Base-by-base conservation (phyloP, 37 sponge, comb jelly and placozoan species). In the Haliclona indistincta region DNA sequence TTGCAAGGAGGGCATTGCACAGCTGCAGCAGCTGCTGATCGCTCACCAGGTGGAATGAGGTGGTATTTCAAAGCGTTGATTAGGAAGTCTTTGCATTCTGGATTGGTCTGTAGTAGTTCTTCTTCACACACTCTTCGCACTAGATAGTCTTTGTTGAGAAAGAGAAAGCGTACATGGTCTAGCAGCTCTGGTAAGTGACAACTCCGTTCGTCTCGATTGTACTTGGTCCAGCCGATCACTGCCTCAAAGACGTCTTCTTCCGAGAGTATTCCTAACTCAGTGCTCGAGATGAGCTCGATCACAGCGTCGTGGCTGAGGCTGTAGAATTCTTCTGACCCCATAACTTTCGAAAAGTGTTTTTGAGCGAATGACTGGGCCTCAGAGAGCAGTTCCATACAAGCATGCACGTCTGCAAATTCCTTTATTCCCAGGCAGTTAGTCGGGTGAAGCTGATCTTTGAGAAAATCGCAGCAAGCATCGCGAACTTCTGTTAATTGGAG, bases 211-310 rank as follows among this genome's bases (percentile, higher is more conserved):
- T 75, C 65, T 3, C 38, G 35, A 38, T 93, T 80, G 74, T 86
- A 78, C 41, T 77, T 83, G 25, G 93, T 80, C 96, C 96, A 96
- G 36, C 74, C 55, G 15, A 93, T 74, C 15, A 89, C 87, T 37
- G 96, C 86, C 56, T 92, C 90, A 77, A 83, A 96, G n/a, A 96
- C 96, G 47, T 92, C 85, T 60, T 89, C 90, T 60, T 96, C 96
- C 0, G 79, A 62, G 25, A 72, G 64, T 4, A 96, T 94, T 4
- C 87, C 90, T 7, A 96, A 72, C 29, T 89, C 93, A 52, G 79
- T 84, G 54, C 93, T 89, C 2, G 84, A 72, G 33, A 96, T 77
- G 17, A 96, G 66, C 15, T 86, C 90, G 2, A 86, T 45, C 38
- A 96, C 84, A 17, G 79, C 68, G 4, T 6, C 11, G 38, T n/a